These are phyloP conservation scores for Sinocyclocheilus rhinocerous DNA, from an alignment of 2,113 vertebrate genomes.

Conservation along the genomic window DNA sequence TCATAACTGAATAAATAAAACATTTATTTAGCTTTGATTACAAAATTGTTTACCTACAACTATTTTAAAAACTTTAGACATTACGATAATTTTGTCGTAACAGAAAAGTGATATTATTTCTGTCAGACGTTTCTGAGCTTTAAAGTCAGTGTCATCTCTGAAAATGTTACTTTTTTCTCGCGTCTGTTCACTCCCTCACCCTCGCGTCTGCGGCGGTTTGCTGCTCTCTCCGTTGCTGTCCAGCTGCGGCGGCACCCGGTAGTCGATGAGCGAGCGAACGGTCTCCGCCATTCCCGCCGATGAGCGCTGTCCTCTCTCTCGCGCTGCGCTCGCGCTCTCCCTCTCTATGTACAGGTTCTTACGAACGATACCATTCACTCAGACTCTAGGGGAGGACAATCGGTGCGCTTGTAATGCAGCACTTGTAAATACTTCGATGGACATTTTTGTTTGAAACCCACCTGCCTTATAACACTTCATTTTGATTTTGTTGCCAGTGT, in stretches of 20 bases:
- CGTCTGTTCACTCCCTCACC: conserved; percentile 68
- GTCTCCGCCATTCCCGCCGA: conserved; percentile 77
- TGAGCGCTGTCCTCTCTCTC: conserved; percentile 62
- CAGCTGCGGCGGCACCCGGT: conserved; percentile 72
- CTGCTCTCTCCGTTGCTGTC: conserved; percentile 73
- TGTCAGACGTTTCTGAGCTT: conserved; percentile 14
- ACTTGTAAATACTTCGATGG: neutral
- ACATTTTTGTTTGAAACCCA: neutral
- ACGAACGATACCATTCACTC: conserved; percentile 63
- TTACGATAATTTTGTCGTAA: neutral
- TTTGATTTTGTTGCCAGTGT: neutral
- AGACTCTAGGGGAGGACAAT: conserved; percentile 43
- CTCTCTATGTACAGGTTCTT: conserved; percentile 74
- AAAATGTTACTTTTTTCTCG: neutral
- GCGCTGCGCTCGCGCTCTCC: conserved; percentile 55
- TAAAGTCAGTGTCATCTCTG: neutral
- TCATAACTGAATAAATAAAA: neutral
- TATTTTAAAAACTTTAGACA: neutral
- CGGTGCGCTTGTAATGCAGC: neutral
- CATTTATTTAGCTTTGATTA: neutral
- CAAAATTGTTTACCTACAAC: neutral
- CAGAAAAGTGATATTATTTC: conserved; percentile 14
- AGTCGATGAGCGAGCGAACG: conserved; percentile 73
- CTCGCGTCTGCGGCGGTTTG: conserved; percentile 69
- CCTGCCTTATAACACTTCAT: neutral